Conservation (phyloP, 2,797 vertebrate genomes). For the Eulemur albifrons region DNA sequence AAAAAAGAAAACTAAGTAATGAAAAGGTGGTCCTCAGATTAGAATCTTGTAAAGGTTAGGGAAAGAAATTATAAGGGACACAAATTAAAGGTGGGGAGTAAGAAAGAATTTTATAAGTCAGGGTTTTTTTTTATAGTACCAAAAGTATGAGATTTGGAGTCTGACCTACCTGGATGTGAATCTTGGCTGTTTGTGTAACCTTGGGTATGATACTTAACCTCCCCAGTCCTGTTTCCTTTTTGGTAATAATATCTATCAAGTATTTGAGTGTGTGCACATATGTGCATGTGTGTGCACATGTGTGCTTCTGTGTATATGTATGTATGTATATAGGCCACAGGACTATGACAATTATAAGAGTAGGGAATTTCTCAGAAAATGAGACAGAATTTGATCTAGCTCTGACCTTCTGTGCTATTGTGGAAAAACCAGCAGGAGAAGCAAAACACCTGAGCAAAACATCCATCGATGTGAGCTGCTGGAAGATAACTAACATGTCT, state of each 20-base stretch:
- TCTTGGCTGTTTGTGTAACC: not conserved
- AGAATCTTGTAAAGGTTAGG: not conserved
- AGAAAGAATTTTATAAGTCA: not conserved
- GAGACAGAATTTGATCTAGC: not conserved
- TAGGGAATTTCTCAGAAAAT: not conserved
- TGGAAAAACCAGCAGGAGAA: slow-evolving; percentile 18
- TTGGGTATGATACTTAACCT: not conserved
- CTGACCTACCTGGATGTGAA: not conserved
- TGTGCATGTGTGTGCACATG: not conserved
- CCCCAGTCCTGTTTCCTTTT: not conserved
- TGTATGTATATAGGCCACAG: not conserved
- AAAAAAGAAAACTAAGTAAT: not conserved
- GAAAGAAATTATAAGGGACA: not conserved
- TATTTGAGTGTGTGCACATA: not conserved
- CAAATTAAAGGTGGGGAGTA: not conserved
- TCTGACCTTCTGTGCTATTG: not conserved
- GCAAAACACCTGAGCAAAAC: slow-evolving; percentile 46
- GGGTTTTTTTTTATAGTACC: not conserved
- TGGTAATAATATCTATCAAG: not conserved
- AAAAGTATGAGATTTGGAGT: not conserved
- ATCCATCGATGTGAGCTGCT: not conserved
- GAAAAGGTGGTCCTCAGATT: not conserved
- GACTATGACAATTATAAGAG: not conserved
- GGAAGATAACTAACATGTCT: not conserved
- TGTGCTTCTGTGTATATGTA: not conserved